Conservation (phyloP, 2,797 vertebrate genomes). For the Thaleichthys pacificus region DNA sequence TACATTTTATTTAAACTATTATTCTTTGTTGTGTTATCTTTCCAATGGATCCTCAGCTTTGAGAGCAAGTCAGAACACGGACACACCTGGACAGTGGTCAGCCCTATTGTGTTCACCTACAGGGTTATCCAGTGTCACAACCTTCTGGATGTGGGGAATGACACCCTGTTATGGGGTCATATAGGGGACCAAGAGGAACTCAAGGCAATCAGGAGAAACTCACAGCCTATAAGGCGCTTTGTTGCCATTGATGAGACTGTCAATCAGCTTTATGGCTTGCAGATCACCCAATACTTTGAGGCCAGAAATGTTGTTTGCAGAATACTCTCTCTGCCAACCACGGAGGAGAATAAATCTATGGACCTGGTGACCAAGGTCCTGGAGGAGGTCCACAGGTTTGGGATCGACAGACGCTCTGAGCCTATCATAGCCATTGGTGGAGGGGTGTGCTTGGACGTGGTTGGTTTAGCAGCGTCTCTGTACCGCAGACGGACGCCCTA, state of each 20-base stretch:
- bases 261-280: slow-evolving; percentile 69
- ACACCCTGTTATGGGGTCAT: slow-evolving; percentile 75
- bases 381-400: slow-evolving; percentile 79
- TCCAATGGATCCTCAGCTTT: slow-evolving; percentile 49
- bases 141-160: slow-evolving; percentile 69
- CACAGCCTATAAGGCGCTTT: slow-evolving; percentile 67
- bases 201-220: slow-evolving; percentile 17
- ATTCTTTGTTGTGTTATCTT: background rate
- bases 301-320: slow-evolving; percentile 62
- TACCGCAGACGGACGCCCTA: slow-evolving; percentile 82
- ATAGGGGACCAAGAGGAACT: slow-evolving; percentile 53
- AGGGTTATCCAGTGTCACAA: slow-evolving; percentile 71
- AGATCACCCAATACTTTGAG: slow-evolving; percentile 70
- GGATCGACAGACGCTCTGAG: slow-evolving; percentile 75
- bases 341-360: slow-evolving; percentile 77
- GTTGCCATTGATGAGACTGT: slow-evolving; percentile 76
- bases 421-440: slow-evolving; percentile 83
- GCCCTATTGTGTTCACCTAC: slow-evolving; percentile 76
- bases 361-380: slow-evolving; percentile 76
- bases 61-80: slow-evolving; percentile 61
- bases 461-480: slow-evolving; percentile 78
- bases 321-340: slow-evolving; percentile 75
- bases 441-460: slow-evolving; percentile 81
- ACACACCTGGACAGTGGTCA: slow-evolving; percentile 75
- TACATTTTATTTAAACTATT: too few species aligned